These are phyloP conservation scores for Coregonus ussuriensis DNA, from an alignment of 2,797 vertebrate genomes.

Conservation along the genomic window DNA sequence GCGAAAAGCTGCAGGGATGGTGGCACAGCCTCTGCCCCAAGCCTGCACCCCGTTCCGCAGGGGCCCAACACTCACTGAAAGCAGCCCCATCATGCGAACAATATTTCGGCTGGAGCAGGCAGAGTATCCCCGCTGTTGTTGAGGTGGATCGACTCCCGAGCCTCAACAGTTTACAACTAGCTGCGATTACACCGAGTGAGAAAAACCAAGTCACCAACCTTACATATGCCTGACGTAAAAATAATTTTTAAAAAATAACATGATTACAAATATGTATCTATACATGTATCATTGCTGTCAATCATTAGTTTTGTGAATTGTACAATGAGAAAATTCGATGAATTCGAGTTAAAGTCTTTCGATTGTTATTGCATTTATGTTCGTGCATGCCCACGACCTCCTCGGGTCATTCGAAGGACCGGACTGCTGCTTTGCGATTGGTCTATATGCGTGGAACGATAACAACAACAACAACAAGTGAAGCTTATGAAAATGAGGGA, in stretches of 20 bases:
- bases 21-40: conserved; percentile 43
- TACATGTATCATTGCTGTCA: neutral
- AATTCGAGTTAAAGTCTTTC: neutral
- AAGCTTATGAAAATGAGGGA: neutral
- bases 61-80: conserved; percentile 35
- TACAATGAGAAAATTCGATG: neutral
- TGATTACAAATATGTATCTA: neutral
- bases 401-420: conserved; percentile 6
- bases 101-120: neutral
- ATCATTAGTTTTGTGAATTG: neutral
- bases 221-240: conserved; percentile 10
- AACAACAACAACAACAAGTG: conserved; percentile 3
- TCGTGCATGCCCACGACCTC: conserved; percentile 7
- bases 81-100: conserved; percentile 46
- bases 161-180: neutral
- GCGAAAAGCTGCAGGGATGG: conserved; percentile 31
- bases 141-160: neutral
- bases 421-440: neutral
- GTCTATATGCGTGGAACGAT: conserved; percentile 2
- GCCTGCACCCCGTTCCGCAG: conserved; percentile 48
- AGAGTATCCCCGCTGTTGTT: neutral
- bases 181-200: conserved; percentile 4
- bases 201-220: neutral
- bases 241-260: neutral
- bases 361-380: neutral